A percentile compares a stretch with the other conserved stretches of the same genome.
These are phyloP conservation scores for Luscinia luscinia DNA, from an alignment of 2,797 vertebrate species.

Conservation along the genomic window DNA sequence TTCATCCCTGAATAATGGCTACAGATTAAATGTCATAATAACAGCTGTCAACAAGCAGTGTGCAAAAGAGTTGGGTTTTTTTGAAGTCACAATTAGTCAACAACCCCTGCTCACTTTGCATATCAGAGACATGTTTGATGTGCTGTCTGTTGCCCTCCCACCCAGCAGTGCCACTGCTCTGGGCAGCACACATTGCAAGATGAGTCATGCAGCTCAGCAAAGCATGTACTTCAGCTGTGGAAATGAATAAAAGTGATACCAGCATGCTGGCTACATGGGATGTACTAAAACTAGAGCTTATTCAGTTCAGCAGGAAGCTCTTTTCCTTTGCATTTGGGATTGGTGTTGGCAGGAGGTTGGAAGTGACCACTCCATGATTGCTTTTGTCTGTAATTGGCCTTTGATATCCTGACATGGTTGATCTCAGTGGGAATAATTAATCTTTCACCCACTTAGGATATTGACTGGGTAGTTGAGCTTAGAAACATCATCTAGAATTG, in stretches of 20 bases:
- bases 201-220: slow-evolving; percentile 14
- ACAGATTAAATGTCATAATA: slow-evolving; percentile 14
- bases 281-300: background rate
- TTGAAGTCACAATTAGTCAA: slow-evolving; percentile 25
- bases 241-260: slow-evolving; percentile 19
- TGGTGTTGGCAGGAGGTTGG: background rate
- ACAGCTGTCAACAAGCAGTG: slow-evolving; percentile 35
- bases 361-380: background rate
- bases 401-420: slow-evolving; percentile 3
- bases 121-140: background rate
- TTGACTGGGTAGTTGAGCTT: background rate
- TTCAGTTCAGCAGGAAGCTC: background rate
- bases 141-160: background rate
- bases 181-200: background rate
- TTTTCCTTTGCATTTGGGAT: slow-evolving; percentile 13
- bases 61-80: background rate
- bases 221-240: background rate
- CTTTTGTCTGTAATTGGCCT: slow-evolving; percentile 30
- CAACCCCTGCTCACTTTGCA: background rate
- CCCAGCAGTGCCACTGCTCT: background rate
- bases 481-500: slow-evolving; percentile 1
- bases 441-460: slow-evolving; percentile 14
- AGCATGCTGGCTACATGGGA: background rate
- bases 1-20: background rate
- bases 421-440: slow-evolving; percentile 40